Evolutionary conservation across 1,140 invertebrate species (phyloP), one percentile per base, ranked within the genome.

Genomic region (Lutraria rhynchaena): DNA sequence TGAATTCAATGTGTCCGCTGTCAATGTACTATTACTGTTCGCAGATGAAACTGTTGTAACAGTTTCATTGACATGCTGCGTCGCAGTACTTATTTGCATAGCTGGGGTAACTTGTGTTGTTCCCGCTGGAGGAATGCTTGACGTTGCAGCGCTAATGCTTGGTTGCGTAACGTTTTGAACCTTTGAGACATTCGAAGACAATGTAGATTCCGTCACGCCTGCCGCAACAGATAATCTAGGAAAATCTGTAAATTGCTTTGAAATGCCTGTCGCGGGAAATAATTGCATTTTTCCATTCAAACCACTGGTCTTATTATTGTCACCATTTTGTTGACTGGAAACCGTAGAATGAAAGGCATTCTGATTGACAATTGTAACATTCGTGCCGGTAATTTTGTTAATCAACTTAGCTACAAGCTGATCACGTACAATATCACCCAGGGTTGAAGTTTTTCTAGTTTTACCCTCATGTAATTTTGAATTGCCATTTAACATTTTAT

Each of bases 351-450:
- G 37, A 7, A 41, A 41, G 37, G 37, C 15, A 15, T 41, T 57
- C 3, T 33, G 33, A 27, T 51, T 19, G 17, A 51, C 41, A 57
- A 53, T 46, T 24, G 4, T 3, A 1, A 71, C 53, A 71, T 57
- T 24, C 0, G 11, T n/a, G 2, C 31, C 49, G 19, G 46, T 55
- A 13, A 71, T 33, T 37, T 31, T 55, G n/a, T 41, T 9, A 35
- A 71, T 35, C 49, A 71, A 57, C 37, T 57, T 35, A 31, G 69
- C 49, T 9, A 71, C 31, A 55, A 71, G 15, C 24, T 55, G 11
- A 24, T 71, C 69, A 0, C 35, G 27, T 11, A 55, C 3, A 19
- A 71, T 29, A 53, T 57, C 11, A 53, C 57, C 24, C 1, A 57
- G 22, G 1, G 51, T 24, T 5, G 69, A 51, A 33, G 41, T 13